A percentile compares a stretch with the other conserved stretches of the same genome.
phyloP scores from a whole-genome alignment of 1,140 invertebrate genomes.

The Sinonovacula constricta region DNA sequence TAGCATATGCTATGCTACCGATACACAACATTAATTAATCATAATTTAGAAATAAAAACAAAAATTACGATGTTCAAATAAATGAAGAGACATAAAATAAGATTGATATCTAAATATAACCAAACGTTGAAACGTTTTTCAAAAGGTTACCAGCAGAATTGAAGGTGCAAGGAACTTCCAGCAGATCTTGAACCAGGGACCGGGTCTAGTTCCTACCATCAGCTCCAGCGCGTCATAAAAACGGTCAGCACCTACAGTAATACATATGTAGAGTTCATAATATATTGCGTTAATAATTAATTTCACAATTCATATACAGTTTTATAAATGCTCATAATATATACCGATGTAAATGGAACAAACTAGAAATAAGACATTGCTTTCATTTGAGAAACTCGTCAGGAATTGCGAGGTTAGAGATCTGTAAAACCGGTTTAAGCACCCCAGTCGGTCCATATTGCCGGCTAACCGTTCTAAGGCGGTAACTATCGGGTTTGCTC shows the following conservation, averaged over 20 bases:
- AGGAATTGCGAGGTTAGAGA: too few species aligned
- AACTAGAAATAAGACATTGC: too few species aligned
- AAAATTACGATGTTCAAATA: not conserved
- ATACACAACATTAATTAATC: not conserved
- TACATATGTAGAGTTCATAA: too few species aligned
- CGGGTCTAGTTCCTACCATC: not conserved
- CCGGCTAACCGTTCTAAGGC: too few species aligned
- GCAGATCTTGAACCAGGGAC: not conserved
- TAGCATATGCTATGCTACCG: not conserved
- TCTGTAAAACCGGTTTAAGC: too few species aligned
- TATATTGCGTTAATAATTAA: too few species aligned
- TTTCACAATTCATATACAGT: too few species aligned
- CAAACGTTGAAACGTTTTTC: not conserved
- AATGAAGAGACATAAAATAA: not conserved
- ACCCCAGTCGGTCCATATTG: too few species aligned
- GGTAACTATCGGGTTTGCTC: too few species aligned
- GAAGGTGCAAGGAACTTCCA: not conserved
- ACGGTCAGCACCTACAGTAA: not conserved
- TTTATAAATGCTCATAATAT: too few species aligned
- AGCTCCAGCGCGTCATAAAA: slow-evolving; percentile 5
- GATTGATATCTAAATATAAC: not conserved
- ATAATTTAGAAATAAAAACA: not conserved
- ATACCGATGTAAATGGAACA: too few species aligned
- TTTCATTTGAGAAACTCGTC: too few species aligned
- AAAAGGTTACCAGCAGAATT: slow-evolving; percentile 6